Conservation (phyloP, 2,113 vertebrate genomes). For the Hippoglossus stenolepis region DNA sequence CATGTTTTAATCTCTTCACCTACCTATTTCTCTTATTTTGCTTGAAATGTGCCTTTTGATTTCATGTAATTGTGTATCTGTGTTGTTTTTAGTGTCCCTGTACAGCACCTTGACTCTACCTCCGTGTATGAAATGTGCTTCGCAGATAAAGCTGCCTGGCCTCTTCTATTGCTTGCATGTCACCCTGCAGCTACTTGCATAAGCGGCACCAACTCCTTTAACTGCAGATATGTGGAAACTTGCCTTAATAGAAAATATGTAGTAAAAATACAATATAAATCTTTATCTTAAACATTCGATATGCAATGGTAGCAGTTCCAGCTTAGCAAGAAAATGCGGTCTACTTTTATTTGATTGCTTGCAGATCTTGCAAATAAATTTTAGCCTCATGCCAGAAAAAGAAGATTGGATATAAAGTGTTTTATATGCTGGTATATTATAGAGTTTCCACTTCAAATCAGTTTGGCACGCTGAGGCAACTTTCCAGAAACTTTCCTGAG, state of each 20-base stretch:
- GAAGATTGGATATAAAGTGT: slow-evolving; percentile 9
- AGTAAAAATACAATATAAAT: neutral
- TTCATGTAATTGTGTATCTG: too few species aligned
- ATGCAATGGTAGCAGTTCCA: neutral
- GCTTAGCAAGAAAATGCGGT: neutral
- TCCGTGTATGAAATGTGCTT: too few species aligned
- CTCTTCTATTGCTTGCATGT: neutral
- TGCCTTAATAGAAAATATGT: neutral
- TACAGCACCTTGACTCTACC: too few species aligned
- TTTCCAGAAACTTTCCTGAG: slow-evolving; percentile 35
- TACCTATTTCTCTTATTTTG: too few species aligned
- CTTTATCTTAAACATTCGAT: neutral
- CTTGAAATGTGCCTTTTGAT: too few species aligned
- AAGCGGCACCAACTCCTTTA: slow-evolving; percentile 49
- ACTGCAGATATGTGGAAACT: slow-evolving; percentile 5
- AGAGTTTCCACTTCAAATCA: slow-evolving; percentile 26
- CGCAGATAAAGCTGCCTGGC: too few species aligned
- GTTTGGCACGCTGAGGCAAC: slow-evolving; percentile 36
- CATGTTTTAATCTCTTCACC: too few species aligned
- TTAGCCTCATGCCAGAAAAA: neutral
- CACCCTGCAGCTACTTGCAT: slow-evolving; percentile 24
- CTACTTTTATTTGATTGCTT: slow-evolving; percentile 1
- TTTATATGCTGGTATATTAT: slow-evolving; percentile 18
- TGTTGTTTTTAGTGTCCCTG: too few species aligned
- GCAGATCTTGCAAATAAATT: slow-evolving; percentile 25